Base-by-base conservation (phyloP, 2,797 vertebrate species). In the Myotis pilosus region DNA sequence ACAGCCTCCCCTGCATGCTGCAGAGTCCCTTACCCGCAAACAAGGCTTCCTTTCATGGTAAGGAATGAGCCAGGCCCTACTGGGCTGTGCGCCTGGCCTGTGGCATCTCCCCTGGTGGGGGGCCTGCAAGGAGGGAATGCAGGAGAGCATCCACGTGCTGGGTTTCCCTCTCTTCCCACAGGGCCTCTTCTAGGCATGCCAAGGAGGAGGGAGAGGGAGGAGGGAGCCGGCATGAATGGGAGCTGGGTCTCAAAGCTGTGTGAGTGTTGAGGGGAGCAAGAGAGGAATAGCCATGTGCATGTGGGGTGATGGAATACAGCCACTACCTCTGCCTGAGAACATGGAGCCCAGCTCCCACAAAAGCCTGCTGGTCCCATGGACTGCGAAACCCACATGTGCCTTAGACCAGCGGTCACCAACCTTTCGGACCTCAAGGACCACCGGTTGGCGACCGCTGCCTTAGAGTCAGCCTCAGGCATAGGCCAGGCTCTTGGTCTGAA, bases 71-170 rank as follows among this genome's bases (percentile, higher is more conserved):
- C 41, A 25, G 88, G 2, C 22, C 41, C 33, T 71, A 20, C 66
- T 41, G 53, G 36, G 36, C 30, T 33, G 3, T 16, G 19, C 19
- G 17, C 30, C n/a, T 53, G 87, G 7, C 11, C 15, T 49, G 17
- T 16, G 16, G 22, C 5, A 4, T 38, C 2, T 57, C 71, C 19
- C 19, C 0, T 1, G 3, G 10, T n/a, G 28, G 1, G 30, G 23
- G 28, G 0, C 60, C 64, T 28, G 8, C 55, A 68, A 44, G 28
- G 11, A n/a, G 17, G 15, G 30, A 17, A 17, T 11, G 6, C 0
- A 33, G 38, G 17, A n/a, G n/a, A 36, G 6, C 15, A 1, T 23
- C 38, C 19, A 11, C 6, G 4, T 28, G 10, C 30, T 36, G 38
- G n/a, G 5, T n/a, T 51, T 20, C 55, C 4, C 3, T 5, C 38